Evolutionary conservation across 1,140 invertebrate genomes (phyloP).

Genomic region (Gonatopus flavifemur): DNA sequence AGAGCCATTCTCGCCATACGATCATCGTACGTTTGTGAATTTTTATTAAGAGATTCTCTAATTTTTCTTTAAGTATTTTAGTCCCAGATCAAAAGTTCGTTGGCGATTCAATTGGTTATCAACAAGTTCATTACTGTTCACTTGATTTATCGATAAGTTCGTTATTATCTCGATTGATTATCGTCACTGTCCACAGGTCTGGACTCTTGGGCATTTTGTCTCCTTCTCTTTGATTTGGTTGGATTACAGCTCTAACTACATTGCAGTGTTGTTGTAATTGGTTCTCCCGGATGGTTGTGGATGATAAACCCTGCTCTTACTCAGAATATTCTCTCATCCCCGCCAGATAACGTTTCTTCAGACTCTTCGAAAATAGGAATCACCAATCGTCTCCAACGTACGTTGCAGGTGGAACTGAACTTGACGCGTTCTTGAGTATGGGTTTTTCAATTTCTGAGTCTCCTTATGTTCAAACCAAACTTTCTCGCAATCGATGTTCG

Average conservation of each 20-base stretch:
- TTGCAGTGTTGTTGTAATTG: slow-evolving; percentile 25
- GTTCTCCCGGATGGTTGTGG: slow-evolving; percentile 18
- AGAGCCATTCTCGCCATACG: neutral
- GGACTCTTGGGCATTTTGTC: neutral
- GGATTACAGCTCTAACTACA: slow-evolving; percentile 22
- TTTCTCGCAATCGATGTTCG: slow-evolving; percentile 61
- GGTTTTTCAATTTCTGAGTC: slow-evolving; percentile 44
- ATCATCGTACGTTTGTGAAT: too few species aligned
- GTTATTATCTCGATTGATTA: neutral
- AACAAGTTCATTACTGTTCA: too few species aligned
- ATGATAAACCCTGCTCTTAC: slow-evolving; percentile 7
- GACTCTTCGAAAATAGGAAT: slow-evolving; percentile 46
- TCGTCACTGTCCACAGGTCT: neutral
- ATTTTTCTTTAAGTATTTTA: too few species aligned
- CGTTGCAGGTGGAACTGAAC: slow-evolving; percentile 20
- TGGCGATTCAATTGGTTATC: too few species aligned
- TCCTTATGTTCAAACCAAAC: slow-evolving; percentile 61
- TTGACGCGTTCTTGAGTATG: slow-evolving; percentile 22
- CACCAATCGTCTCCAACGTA: slow-evolving; percentile 33
- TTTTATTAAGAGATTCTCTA: too few species aligned
- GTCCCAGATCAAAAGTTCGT: too few species aligned
- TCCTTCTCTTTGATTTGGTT: slow-evolving; percentile 15
- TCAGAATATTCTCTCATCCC: slow-evolving; percentile 43
- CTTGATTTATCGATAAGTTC: too few species aligned
- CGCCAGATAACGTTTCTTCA: slow-evolving; percentile 44